Evolutionary conservation across 2,113 vertebrate species (phyloP).

Genomic region (Urocolius indicus): DNA sequence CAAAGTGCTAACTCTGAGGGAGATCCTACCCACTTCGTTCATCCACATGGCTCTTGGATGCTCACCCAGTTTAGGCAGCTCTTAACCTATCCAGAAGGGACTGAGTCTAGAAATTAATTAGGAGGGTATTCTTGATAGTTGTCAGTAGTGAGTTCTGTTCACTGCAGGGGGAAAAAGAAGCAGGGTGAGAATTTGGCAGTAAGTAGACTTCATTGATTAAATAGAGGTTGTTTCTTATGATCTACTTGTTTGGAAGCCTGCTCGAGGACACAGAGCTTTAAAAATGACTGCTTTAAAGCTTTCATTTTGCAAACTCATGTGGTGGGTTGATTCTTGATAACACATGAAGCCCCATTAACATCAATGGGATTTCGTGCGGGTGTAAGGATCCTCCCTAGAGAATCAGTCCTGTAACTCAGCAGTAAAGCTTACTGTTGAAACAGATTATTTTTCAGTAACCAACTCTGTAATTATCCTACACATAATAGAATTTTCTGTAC

Average conservation of each 20-base stretch:
- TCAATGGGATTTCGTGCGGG: neutral
- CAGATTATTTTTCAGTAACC: neutral
- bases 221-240: neutral
- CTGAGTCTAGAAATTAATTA: neutral
- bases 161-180: neutral
- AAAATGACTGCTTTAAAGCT: neutral
- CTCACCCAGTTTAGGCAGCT: neutral
- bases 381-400: neutral
- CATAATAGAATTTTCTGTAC: neutral
- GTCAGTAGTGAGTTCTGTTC: neutral
- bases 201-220: conserved; percentile 13
- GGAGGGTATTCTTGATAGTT: neutral
- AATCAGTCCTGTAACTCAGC: neutral
- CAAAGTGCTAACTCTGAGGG: neutral
- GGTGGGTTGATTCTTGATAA: neutral
- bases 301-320: neutral
- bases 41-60: neutral
- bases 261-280: neutral
- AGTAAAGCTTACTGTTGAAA: conserved; percentile 1
- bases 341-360: neutral
- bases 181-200: neutral
- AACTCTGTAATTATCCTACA: conserved; percentile 4
- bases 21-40: neutral
- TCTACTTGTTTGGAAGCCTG: neutral
- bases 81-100: neutral